Evolutionary conservation across 2,113 vertebrate genomes (phyloP), one percentile per base, ranked within the genome.

Genomic region (Pangasianodon gigas): DNA sequence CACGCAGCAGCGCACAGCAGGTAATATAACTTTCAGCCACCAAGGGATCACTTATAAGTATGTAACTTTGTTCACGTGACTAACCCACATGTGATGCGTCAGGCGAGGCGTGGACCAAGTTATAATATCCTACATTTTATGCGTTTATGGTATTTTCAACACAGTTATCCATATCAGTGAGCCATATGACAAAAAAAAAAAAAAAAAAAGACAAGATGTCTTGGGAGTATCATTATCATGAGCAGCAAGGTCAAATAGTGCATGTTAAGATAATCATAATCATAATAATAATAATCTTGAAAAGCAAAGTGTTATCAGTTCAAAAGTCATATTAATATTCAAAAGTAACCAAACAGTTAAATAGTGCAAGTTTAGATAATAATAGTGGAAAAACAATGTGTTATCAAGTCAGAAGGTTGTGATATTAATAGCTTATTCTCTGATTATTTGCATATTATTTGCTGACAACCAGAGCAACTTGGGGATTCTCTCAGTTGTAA

Each of bases 61-160:
- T 2, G 41, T 58, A 58, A n/a, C 11, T 58, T 69, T 44, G 14
- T 13, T 86, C 89, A 87, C 84, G 46, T 90, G 84, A 90, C 89
- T 69, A 52, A 51, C 11, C 24, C 58, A 80, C 41, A 29, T 88
- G 21, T 48, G 48, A 21, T n/a, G 54, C 71, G n/a, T 71, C 75
- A 86, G 24, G 26, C 46, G 18, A 48, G 89, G 48, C 84, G 75
- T 86, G 51, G 51, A 62, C 24, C 29, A 19, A 24, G 80, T 18
- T 51, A 81, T 14, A 84, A 75, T 21, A 67, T 21, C 16, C 6
- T 26, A 41, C 0, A 81, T 81, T 80, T 80, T 80, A 41, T 82
- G 48, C 11, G 46, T 82, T 52, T 60, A 32, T 81, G 26, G 75
- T 52, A 58, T 24, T 85, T 85, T 11, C 14, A 14, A 14, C 58